phyloP scores from a whole-genome alignment of 2,113 vertebrate species.

The Hippoglossus stenolepis region DNA sequence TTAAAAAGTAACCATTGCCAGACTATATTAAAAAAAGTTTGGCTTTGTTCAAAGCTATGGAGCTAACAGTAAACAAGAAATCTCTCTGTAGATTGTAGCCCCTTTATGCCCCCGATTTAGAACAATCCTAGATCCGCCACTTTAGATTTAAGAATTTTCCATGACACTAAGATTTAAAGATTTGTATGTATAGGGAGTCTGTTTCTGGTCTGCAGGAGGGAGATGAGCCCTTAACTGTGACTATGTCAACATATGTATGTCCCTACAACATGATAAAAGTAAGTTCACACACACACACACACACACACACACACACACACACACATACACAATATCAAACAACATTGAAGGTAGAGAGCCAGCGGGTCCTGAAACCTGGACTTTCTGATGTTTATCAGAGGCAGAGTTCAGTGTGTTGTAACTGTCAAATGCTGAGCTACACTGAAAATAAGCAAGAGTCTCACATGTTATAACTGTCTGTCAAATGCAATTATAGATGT shows the following conservation, averaged over 20 bases:
- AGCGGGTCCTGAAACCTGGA: no score
- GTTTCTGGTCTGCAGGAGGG: not conserved
- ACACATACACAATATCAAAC: no score
- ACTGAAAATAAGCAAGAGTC: no score
- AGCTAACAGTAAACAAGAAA: no score
- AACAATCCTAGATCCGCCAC: not conserved
- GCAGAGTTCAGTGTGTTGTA: constrained; percentile 19
- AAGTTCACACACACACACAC: not conserved
- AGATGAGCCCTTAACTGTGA: not conserved
- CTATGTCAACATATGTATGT: not conserved
- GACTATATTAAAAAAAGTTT: no score
- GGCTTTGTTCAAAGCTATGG: no score
- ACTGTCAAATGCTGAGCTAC: not conserved
- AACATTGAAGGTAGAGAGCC: no score
- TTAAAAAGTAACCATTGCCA: no score
- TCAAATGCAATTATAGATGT: no score
- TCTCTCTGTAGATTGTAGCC: no score
- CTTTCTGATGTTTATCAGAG: not conserved
- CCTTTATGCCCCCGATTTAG: no score
- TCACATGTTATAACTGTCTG: no score
- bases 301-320: not conserved
- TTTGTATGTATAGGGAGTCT: not conserved
- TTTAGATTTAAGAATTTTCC: not conserved
- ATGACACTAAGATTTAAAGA: not conserved
- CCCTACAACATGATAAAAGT: not conserved